A percentile compares a stretch with the other conserved stretches of the same genome.
phyloP scores from a whole-genome alignment of 2,797 vertebrate genomes.

The Cryptoprocta ferox region DNA sequence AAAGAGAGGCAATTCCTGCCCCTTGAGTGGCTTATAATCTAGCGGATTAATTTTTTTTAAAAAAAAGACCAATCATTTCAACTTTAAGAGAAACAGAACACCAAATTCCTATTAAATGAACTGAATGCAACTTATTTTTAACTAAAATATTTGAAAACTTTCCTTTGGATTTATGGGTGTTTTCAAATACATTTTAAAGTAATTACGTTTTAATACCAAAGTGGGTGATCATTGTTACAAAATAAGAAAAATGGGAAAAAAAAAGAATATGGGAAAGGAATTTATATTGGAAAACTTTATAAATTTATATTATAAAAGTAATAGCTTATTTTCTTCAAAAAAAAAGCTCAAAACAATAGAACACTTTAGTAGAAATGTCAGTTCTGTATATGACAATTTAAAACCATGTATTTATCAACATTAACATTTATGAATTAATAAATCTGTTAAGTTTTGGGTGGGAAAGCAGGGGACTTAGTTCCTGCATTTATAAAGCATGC shows the following conservation, averaged over 20 bases:
- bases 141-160: constrained; percentile 27
- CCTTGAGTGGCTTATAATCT: not conserved
- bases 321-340: not conserved
- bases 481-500: not conserved
- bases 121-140: not conserved
- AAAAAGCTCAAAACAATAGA: not conserved
- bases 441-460: not conserved
- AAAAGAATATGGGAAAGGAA: not conserved
- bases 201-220: constrained; percentile 57
- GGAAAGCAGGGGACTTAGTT: not conserved
- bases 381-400: not conserved
- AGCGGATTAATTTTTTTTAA: not conserved
- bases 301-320: constrained; percentile 9
- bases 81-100: not conserved
- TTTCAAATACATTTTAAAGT: not conserved
- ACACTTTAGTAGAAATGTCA: not conserved
- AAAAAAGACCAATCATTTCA: not conserved
- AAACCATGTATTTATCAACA: not conserved
- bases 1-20: not conserved
- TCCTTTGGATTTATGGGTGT: not conserved
- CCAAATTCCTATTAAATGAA: not conserved
- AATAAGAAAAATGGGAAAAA: not conserved
- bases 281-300: not conserved
- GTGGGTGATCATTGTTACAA: not conserved
- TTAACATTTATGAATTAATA: constrained; percentile 15